Conservation (phyloP, 2,888 invertebrate genomes). For the Chalcosyrphus nemorum region DNA sequence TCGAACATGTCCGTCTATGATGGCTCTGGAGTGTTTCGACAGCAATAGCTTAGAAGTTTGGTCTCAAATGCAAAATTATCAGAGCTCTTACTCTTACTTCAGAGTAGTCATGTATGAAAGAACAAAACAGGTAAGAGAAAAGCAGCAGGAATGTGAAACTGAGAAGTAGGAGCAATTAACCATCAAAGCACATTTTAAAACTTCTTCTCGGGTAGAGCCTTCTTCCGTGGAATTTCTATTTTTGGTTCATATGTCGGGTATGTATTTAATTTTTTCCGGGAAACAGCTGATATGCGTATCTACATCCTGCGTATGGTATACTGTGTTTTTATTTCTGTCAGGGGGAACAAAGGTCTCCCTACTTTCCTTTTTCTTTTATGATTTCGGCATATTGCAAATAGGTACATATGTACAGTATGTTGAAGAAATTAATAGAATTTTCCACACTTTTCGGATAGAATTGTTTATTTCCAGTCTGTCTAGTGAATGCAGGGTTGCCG, state of each 20-base stretch:
- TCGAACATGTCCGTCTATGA: too few relatives aligned
- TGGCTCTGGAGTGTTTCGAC: too few relatives aligned
- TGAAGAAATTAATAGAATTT: constrained; percentile 42
- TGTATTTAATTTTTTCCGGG: constrained; percentile 35
- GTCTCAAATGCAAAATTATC: too few relatives aligned
- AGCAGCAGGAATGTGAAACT: too few relatives aligned
- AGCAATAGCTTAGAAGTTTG: too few relatives aligned
- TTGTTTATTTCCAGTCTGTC: constrained; percentile 11
- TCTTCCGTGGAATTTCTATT: constrained; percentile 52
- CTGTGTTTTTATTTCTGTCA: background rate
- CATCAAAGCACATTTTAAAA: too few relatives aligned
- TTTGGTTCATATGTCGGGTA: constrained; percentile 22
- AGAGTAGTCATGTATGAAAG: too few relatives aligned
- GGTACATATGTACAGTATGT: background rate
- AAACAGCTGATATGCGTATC: constrained; percentile 50
- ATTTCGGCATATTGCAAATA: constrained; percentile 43
- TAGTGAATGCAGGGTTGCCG: too few relatives aligned
- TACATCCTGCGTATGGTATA: background rate
- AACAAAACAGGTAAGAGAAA: too few relatives aligned
- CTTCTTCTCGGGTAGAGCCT: too few relatives aligned
- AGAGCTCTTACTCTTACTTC: too few relatives aligned
- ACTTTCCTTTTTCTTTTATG: constrained; percentile 20
- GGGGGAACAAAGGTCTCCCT: background rate
- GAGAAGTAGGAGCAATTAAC: too few relatives aligned
- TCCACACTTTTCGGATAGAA: constrained; percentile 10